Conservation (phyloP, 1,140 invertebrate genomes). For the Trachymyrmex cornetzi region DNA sequence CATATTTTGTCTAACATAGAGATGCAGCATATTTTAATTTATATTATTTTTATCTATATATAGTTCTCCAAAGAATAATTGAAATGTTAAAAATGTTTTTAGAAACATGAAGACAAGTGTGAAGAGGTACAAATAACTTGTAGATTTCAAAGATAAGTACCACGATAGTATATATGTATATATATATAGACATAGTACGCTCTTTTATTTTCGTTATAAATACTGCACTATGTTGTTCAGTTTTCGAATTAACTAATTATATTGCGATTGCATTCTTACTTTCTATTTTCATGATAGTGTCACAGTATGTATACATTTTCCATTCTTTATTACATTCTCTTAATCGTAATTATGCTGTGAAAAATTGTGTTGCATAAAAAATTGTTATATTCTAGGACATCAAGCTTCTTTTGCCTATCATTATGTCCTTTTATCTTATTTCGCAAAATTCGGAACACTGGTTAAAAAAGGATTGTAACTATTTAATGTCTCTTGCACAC, state of each 20-base stretch:
- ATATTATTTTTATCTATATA: conserved; percentile 9
- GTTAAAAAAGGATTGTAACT: conserved; percentile 62
- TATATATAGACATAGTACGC: background rate
- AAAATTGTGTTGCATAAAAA: conserved; percentile 77
- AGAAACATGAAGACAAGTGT: conserved; percentile 13
- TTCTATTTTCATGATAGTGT: conserved; percentile 58
- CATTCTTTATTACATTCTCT: conserved; percentile 63
- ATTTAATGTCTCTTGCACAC: conserved; percentile 70
- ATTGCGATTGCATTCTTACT: conserved; percentile 60
- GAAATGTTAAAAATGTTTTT: conserved; percentile 19
- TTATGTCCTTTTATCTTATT: conserved; percentile 53
- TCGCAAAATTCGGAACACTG: conserved; percentile 73
- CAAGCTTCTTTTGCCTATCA: conserved; percentile 66
- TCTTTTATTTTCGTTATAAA: conserved; percentile 65
- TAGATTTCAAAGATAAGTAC: conserved; percentile 58
- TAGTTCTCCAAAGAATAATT: conserved; percentile 11
- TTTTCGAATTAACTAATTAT: conserved; percentile 57
- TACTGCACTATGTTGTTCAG: conserved; percentile 42
- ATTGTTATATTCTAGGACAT: conserved; percentile 70
- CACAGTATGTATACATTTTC: conserved; percentile 68
- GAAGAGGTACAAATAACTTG: conserved; percentile 32
- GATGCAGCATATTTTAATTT: conserved; percentile 50
- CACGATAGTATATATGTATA: background rate
- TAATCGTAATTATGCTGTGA: conserved; percentile 71
- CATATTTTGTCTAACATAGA: conserved; percentile 8